phyloP scores from a whole-genome alignment of 2,888 invertebrate species.

The Piscicola geometra region DNA sequence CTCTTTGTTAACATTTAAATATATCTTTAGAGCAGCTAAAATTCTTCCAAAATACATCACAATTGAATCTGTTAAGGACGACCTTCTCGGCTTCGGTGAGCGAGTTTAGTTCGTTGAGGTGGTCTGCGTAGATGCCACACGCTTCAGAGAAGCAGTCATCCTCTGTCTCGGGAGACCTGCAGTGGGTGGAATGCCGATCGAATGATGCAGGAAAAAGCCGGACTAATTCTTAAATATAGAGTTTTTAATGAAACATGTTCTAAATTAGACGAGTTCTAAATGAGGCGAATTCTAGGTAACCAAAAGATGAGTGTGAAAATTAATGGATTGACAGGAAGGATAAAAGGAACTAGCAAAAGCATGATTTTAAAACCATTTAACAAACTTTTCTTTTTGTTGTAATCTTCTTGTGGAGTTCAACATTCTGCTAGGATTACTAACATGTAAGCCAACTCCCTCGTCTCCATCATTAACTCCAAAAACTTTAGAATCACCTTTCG shows the following conservation, averaged over 20 bases:
- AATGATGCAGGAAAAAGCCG: not conserved
- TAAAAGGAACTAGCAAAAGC: no score
- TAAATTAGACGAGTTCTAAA: no score
- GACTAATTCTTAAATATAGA: no score
- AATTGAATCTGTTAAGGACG: no score
- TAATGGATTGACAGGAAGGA: no score
- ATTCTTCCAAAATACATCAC: no score
- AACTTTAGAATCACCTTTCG: not conserved
- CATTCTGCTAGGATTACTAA: not conserved
- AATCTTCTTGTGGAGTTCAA: not conserved
- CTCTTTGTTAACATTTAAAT: no score
- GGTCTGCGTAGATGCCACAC: conserved; percentile 72
- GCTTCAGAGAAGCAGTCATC: conserved; percentile 55
- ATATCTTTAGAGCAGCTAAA: no score
- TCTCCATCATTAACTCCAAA: not conserved
- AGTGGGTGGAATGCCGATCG: not conserved
- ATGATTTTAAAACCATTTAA: not conserved
- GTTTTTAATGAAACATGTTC: no score
- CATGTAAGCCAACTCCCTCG: not conserved
- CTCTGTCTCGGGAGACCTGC: not conserved
- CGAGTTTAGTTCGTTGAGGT: conserved; percentile 63
- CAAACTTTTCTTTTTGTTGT: not conserved
- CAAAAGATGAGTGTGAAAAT: no score
- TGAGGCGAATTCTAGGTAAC: no score
- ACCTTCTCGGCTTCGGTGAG: conserved; percentile 48